Base-by-base conservation (phyloP, 2,888 invertebrate genomes). In the Arge pagana region DNA sequence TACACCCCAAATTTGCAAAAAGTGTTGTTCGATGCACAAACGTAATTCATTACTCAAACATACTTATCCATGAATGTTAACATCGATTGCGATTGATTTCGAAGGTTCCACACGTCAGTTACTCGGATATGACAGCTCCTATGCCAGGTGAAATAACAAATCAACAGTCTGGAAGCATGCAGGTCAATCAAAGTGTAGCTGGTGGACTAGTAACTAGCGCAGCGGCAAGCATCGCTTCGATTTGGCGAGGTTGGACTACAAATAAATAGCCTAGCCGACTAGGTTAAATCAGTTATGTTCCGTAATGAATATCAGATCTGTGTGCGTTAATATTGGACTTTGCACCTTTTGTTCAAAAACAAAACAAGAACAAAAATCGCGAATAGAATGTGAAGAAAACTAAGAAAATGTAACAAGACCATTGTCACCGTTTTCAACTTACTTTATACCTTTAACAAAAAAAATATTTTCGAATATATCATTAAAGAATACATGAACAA, bases 131-230 rank as follows among this genome's bases (percentile, higher is more conserved):
- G 69, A 64, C 65, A 56, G 66, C 76, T 51, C 74, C 77, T n/a
- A 66, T 71, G 43, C 71, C 77, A 41, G 73, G 72, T 56, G 63
- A 72, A 37, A 68, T 67, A 57, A 51, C 60, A 24, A 70, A 63
- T 55, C 75, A 74, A 53, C 74, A 74, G 55, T 68, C 74, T 0
- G 45, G 33, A 40, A 75, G 67, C 56, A 67, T 72, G 62, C 74
- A 76, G 57, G 74, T 76, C 40, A 74, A 76, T 64, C 76, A 76
- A 64, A 76, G 85, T 77, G 82, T 87, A 59, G 87, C 87, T 31
- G 87, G 86, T 21, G 87, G 90, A 48, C 81, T 92, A 16, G 85
- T 91, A 65, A 87, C 88, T 52, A 90, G 91, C 64, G 90, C 91
- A 19, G 90, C 90, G 48, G 89, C 90, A 52, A 88, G 90, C 58